These are phyloP conservation scores for Aptenodytes forsteri DNA, from an alignment of 2,113 vertebrate genomes.

Conservation along the genomic window DNA sequence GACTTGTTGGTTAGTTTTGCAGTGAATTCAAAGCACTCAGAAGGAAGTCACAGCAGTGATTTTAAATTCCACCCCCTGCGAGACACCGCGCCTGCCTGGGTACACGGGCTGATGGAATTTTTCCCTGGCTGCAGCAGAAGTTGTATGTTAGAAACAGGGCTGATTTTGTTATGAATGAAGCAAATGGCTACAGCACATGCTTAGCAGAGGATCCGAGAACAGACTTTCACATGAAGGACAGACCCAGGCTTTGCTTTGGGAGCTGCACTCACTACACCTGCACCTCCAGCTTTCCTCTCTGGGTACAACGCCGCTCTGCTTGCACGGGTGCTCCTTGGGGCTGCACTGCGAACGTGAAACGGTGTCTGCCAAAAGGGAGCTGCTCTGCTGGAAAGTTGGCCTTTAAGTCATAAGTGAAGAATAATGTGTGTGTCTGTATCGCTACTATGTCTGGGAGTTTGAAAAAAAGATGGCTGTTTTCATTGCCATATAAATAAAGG, in stretches of 20 bases:
- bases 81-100: background rate
- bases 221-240: rapidly evolving
- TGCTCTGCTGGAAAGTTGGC: background rate
- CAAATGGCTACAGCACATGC: background rate
- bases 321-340: background rate
- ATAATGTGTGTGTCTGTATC: background rate
- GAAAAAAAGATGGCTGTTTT: background rate
- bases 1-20: slow-evolving; percentile 1
- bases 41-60: background rate
- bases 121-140: background rate
- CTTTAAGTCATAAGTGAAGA: background rate
- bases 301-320: background rate
- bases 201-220: background rate
- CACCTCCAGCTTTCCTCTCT: background rate
- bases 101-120: background rate
- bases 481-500: background rate
- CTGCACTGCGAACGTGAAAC: rapidly evolving
- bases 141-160: background rate
- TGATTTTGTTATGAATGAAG: background rate
- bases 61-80: background rate
- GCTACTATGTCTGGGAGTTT: background rate
- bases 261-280: rapidly evolving
- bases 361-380: background rate
- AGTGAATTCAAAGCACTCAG: background rate
- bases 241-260: background rate